Evolutionary conservation across 2,797 vertebrate species (phyloP).

Genomic region (Sylvia borin): DNA sequence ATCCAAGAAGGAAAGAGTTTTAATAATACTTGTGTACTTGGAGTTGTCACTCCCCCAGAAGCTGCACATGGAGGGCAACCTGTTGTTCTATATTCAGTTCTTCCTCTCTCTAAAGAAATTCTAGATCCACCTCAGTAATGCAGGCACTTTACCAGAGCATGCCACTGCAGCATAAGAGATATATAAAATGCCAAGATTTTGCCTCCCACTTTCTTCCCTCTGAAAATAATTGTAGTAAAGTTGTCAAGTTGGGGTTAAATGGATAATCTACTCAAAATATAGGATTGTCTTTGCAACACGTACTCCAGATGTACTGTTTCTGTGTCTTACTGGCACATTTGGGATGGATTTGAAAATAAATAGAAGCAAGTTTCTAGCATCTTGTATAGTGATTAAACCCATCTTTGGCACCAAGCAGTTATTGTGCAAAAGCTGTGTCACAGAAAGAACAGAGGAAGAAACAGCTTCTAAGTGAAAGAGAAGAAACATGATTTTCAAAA

Average conservation of each 20-base stretch:
- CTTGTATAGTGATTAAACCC: not conserved
- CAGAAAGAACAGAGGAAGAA: not conserved
- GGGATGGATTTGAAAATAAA: not conserved
- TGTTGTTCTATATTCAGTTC: not conserved
- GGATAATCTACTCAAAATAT: not conserved
- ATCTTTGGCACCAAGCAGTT: not conserved
- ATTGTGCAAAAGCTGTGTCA: not conserved
- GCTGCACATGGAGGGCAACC: not conserved
- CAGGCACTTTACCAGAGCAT: not conserved
- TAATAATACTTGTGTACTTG: not conserved
- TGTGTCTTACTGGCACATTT: not conserved
- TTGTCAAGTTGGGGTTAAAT: not conserved
- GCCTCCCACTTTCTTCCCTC: not conserved
- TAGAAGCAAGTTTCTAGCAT: not conserved
- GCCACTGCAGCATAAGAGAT: not conserved
- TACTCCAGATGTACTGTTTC: not conserved
- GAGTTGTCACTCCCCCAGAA: not conserved
- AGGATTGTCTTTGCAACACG: not conserved
- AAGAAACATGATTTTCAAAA: not conserved
- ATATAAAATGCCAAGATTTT: not conserved
- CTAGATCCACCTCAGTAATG: not conserved
- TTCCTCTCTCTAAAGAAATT: not conserved
- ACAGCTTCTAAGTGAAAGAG: not conserved
- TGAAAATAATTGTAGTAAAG: not conserved
- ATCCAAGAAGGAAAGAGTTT: not conserved